phyloP scores from a whole-genome alignment of 2,113 vertebrate genomes.

The Scatophagus argus region DNA sequence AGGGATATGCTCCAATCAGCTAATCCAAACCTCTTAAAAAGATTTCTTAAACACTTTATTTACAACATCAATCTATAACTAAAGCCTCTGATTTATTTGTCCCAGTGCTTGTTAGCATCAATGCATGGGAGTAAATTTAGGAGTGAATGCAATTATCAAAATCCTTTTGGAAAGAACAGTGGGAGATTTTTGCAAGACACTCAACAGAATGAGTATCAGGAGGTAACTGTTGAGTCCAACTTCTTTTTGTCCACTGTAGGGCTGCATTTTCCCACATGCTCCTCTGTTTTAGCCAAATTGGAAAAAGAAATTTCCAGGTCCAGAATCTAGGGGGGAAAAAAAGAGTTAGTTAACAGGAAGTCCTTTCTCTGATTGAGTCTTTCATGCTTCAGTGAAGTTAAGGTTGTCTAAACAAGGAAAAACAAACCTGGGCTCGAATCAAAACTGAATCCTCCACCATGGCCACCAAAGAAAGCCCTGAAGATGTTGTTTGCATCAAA shows the following conservation, averaged over 20 bases:
- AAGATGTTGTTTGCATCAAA: constrained; percentile 98
- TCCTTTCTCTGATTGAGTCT: background rate
- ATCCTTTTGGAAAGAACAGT: constrained; percentile 19
- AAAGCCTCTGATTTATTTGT: constrained; percentile 17
- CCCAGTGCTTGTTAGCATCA: constrained; percentile 31
- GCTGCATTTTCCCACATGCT: constrained; percentile 5
- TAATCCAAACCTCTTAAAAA: constrained; percentile 34
- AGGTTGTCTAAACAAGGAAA: background rate
- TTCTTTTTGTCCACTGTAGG: constrained; percentile 55
- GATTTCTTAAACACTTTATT: constrained; percentile 23
- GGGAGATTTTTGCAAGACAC: constrained; percentile 80
- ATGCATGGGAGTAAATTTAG: constrained; percentile 43
- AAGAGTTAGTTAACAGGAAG: background rate
- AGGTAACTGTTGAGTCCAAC: constrained; percentile 60
- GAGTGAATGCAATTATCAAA: constrained; percentile 53
- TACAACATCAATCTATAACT: constrained; percentile 20
- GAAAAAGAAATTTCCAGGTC: constrained; percentile 97
- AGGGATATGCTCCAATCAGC: constrained; percentile 37
- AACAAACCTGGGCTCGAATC: constrained; percentile 86
- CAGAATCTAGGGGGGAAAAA: constrained; percentile 84
- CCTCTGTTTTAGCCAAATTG: constrained; percentile 91
- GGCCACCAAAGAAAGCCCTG: constrained; percentile 95
- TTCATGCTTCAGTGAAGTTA: background rate
- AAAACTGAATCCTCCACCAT: constrained; percentile 92
- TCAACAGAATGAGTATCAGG: constrained; percentile 41